phyloP scores from a whole-genome alignment of 2,888 invertebrate genomes.

The Erynnis tages region DNA sequence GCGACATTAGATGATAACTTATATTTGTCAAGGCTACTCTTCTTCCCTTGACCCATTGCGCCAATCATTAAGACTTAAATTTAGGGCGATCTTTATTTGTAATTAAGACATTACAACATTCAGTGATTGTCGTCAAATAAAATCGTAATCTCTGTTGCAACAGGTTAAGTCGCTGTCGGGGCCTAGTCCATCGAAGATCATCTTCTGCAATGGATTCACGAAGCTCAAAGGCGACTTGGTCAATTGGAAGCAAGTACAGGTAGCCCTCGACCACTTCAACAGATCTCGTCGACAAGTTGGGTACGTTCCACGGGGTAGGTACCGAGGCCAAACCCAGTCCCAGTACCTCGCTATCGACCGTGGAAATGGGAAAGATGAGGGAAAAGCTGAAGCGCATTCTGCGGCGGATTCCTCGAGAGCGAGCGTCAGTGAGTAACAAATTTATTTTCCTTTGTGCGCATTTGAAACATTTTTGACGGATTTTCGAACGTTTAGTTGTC shows the following conservation, averaged over 20 bases:
- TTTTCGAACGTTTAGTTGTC: no score
- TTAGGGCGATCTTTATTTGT: conserved; percentile 25
- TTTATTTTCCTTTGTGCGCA: not conserved
- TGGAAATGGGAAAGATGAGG: conserved; percentile 82
- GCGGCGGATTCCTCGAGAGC: conserved; percentile 86
- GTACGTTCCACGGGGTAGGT: conserved; percentile 65
- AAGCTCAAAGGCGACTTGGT: conserved; percentile 17
- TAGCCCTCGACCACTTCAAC: conserved; percentile 10
- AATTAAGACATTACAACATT: conserved; percentile 10
- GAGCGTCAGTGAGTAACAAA: conserved; percentile 85
- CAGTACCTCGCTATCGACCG: conserved; percentile 86
- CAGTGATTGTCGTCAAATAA: conserved; percentile 8
- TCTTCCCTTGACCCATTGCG: conserved; percentile 58
- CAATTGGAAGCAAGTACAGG: conserved; percentile 22
- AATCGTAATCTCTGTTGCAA: conserved; percentile 32
- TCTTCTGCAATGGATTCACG: conserved; percentile 43
- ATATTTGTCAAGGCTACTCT: conserved; percentile 56
- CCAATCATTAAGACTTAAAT: conserved; percentile 54
- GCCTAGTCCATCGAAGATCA: conserved; percentile 30
- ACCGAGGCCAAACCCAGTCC: conserved; percentile 90
- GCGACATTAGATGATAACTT: conserved; percentile 51
- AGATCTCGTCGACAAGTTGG: conserved; percentile 51
- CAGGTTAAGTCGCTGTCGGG: conserved; percentile 47
- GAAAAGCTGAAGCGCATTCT: conserved; percentile 91
- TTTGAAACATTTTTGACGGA: no score